Conservation (phyloP, 1,140 invertebrate genomes). For the Acromyrmex heyeri region DNA sequence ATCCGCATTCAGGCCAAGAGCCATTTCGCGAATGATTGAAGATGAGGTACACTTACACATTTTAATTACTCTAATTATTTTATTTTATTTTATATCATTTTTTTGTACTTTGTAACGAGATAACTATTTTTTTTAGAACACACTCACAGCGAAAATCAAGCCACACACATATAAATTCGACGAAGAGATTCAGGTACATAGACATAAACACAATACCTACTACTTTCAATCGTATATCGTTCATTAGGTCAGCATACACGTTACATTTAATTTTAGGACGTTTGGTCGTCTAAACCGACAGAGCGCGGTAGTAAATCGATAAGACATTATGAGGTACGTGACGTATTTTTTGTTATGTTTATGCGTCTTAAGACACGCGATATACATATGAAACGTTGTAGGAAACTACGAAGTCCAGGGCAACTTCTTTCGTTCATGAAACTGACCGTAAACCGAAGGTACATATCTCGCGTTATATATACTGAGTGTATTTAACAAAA, state of each 20-base stretch:
- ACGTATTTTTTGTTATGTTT: not conserved
- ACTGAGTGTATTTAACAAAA: not conserved
- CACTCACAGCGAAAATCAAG: constrained; percentile 32
- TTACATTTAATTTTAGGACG: constrained; percentile 36
- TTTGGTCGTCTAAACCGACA: constrained; percentile 54
- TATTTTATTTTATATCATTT: constrained; percentile 6
- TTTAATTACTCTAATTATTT: constrained; percentile 4
- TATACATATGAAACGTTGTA: not conserved
- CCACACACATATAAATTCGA: constrained; percentile 44
- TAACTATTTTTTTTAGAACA: constrained; percentile 47
- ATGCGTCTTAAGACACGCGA: not conserved
- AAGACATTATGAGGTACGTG: constrained; percentile 32
- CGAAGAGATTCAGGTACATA: constrained; percentile 48
- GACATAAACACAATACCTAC: not conserved
- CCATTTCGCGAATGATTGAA: constrained; percentile 13
- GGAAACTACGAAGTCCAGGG: not conserved
- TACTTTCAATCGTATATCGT: not conserved
- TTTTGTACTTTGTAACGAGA: constrained; percentile 17
- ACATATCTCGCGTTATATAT: not conserved
- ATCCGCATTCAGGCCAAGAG: not conserved
- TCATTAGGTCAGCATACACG: not conserved
- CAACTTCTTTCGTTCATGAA: not conserved
- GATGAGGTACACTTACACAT: constrained; percentile 4
- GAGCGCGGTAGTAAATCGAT: constrained; percentile 25
- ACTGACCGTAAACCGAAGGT: constrained; percentile 18